Base-by-base conservation (phyloP, 2,797 vertebrate species). In the Antennarius maculatus region DNA sequence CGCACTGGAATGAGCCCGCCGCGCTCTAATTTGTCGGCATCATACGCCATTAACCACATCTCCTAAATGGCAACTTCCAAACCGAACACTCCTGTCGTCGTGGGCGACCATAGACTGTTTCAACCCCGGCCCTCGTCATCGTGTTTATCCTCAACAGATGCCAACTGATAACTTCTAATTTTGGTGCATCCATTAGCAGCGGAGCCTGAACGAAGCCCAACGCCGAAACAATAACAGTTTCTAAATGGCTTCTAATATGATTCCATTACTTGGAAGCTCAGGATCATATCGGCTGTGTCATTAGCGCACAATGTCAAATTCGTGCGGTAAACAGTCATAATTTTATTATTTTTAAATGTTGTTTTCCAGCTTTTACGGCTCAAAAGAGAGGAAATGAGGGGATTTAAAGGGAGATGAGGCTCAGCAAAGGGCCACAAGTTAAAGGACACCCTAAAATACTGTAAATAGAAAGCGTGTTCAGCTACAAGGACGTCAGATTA, bases 11-110 rank as follows among this genome's bases (percentile, higher is more conserved):
- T 43, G 52, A 63, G 16, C 41, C 15, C 15, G 28, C 3, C 18
- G 14, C 18, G 11, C 47, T 11, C 2, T 54, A 15, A 54, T 59
- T 52, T 50, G 54, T 67, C 31, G 6, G 16, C 54, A 54, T 29
- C 52, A 46, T 60, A 57, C 48, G 34, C 29, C 15, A 49, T 57
- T 50, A 49, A 48, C 51, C 49, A 12, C 31, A 46, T 51, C 57
- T 37, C 51, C 37, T 55, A 46, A 42, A 64, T 52, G 23, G 34
- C 42, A 47, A 23, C 39, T 51, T 17, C 37, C 15, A 27, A 9
- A 65, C 29, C 18, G 7, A 27, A 46, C 37, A 2, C 14, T 29
- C 13, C 17, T 42, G 6, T 17, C n/a, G 17, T 43, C 7, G 37
- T 11, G 37, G 37, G 7, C 37, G 7, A 6, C 37, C 37, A 3